phyloP scores from a whole-genome alignment of 2,797 vertebrate species.

The Macroramphosus scolopax region DNA sequence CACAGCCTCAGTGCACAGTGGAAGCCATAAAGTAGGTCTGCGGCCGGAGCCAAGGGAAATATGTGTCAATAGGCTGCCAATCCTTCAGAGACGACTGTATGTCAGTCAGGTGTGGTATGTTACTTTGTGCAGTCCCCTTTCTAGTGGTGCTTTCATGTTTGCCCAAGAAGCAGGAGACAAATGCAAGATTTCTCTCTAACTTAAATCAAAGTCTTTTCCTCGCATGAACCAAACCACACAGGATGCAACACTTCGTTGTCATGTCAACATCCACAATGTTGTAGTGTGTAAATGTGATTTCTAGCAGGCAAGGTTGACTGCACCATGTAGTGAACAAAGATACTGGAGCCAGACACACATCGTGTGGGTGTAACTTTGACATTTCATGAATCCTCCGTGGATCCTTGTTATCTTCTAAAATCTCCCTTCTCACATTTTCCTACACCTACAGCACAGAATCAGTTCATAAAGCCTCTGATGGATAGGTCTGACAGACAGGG shows the following conservation, averaged over 20 bases:
- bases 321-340: background rate
- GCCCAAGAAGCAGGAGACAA: too few relatives aligned
- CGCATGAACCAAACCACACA: too few relatives aligned
- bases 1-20: slow-evolving; percentile 14
- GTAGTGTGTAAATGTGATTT: too few relatives aligned
- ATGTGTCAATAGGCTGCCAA: slow-evolving; percentile 13
- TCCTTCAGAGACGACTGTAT: slow-evolving; percentile 16
- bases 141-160: slow-evolving; percentile 8
- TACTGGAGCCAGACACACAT: background rate
- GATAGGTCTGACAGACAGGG: slow-evolving; percentile 14
- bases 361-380: slow-evolving; percentile 3
- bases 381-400: slow-evolving; percentile 8
- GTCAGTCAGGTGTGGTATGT: too few relatives aligned
- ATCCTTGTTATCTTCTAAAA: slow-evolving; percentile 6
- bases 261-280: too few relatives aligned
- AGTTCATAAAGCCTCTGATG: slow-evolving; percentile 12
- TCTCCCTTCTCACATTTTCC: slow-evolving; percentile 11
- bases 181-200: too few relatives aligned
- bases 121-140: too few relatives aligned
- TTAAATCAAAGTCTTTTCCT: too few relatives aligned
- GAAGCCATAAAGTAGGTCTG: slow-evolving; percentile 24
- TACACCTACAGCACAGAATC: background rate
- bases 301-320: too few relatives aligned
- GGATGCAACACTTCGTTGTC: too few relatives aligned
- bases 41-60: too few relatives aligned